Conservation (phyloP, 2,797 vertebrate species). For the Antrozous pallidus region DNA sequence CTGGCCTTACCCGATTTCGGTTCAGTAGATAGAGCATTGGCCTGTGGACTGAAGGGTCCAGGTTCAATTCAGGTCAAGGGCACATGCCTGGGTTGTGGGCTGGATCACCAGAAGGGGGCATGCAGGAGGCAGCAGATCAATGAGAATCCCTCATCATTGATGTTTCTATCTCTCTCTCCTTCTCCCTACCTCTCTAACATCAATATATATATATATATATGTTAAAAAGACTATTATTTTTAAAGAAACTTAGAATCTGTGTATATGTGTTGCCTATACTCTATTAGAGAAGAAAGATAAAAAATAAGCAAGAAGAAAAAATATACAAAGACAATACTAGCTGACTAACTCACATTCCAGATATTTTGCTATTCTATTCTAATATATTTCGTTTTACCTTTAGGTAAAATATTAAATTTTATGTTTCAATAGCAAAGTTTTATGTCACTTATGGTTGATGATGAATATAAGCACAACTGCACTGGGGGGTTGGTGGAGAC, state of each 20-base stretch:
- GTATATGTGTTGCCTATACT: neutral
- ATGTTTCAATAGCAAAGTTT: neutral
- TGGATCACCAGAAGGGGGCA: too few species aligned
- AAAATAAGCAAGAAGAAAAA: neutral
- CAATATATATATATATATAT: too few species aligned
- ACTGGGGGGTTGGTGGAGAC: too few species aligned
- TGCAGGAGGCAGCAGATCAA: too few species aligned
- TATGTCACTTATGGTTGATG: neutral
- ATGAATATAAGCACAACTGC: neutral
- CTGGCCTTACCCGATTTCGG: neutral
- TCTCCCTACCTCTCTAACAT: too few species aligned
- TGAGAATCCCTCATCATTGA: too few species aligned
- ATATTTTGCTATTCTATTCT: neutral
- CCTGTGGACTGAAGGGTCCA: too few species aligned
- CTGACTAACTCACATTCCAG: neutral
- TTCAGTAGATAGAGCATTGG: too few species aligned
- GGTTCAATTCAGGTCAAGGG: too few species aligned
- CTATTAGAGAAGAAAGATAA: neutral
- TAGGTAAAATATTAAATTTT: neutral
- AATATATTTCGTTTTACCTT: slow-evolving; percentile 12
- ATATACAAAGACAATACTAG: neutral
- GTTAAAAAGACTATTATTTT: too few species aligned
- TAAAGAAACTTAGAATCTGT: neutral
- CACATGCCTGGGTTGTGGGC: too few species aligned
- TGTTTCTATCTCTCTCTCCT: too few species aligned